phyloP scores from a whole-genome alignment of 30 jellyfish, hydroid and myxozoan species.

The Turritopsis dohrnii region DNA sequence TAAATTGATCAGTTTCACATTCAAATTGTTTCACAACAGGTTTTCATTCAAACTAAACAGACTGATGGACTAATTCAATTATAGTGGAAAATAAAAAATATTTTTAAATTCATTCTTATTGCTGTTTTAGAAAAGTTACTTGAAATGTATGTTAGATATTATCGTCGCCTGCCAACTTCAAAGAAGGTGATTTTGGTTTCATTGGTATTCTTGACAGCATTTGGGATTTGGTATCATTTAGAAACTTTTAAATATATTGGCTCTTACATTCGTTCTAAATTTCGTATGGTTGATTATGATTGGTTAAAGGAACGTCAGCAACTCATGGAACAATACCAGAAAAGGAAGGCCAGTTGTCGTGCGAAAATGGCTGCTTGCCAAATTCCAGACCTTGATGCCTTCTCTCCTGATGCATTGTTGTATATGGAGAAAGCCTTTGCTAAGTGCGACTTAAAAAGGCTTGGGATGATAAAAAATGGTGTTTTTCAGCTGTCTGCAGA shows the following conservation, averaged over 20 bases:
- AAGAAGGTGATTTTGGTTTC: neutral
- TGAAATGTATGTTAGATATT: neutral
- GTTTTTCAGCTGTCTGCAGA: neutral
- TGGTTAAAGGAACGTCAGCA: neutral
- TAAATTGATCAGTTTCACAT: too few species aligned
- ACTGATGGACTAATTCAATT: too few species aligned
- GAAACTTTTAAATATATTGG: neutral
- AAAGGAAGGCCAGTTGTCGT: neutral
- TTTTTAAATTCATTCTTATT: too few species aligned
- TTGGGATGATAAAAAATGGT: neutral
- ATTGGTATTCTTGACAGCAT: neutral
- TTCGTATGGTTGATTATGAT: neutral
- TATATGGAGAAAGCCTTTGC: neutral
- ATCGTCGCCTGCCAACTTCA: neutral
- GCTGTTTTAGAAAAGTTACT: neutral
- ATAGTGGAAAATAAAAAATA: too few species aligned
- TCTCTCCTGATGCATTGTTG: neutral
- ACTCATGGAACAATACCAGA: neutral
- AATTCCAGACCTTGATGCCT: neutral
- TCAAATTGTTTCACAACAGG: too few species aligned
- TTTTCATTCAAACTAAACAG: too few species aligned
- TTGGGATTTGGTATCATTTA: neutral
- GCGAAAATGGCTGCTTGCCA: neutral
- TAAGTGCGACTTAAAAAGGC: neutral
- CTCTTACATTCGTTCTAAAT: neutral